phyloP scores from a whole-genome alignment of 2,113 vertebrate species.

The Otocyon megalotis region DNA sequence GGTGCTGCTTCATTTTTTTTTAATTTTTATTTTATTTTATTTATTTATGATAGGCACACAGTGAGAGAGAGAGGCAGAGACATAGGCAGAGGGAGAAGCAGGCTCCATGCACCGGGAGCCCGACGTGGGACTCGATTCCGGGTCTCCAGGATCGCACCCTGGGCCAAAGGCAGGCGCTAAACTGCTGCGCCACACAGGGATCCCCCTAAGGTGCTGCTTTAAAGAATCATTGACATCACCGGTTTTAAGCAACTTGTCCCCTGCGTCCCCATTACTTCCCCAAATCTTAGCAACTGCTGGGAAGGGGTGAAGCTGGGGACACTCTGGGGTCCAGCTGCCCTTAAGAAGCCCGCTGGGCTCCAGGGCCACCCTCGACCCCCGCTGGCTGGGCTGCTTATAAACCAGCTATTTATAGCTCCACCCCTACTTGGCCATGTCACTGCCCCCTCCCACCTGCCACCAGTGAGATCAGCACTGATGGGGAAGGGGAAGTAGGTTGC shows the following conservation, averaged over 20 bases:
- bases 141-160: too few species aligned
- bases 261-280: neutral
- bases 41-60: too few species aligned
- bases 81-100: too few species aligned
- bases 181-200: too few species aligned
- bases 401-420: constrained; percentile 63
- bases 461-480: neutral
- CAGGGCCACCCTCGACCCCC: fast-evolving
- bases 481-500: constrained; percentile 76
- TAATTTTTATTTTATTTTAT: too few species aligned
- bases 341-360: fast-evolving
- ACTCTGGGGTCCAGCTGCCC: neutral
- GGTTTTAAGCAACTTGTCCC: neutral
- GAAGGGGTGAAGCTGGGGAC: neutral
- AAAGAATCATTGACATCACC: neutral
- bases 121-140: too few species aligned
- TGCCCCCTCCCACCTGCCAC: neutral
- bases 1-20: neutral
- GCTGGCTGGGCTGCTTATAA: constrained; percentile 58
- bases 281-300: neutral
- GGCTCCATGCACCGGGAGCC: too few species aligned
- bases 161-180: too few species aligned
- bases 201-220: neutral
- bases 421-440: neutral
- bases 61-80: too few species aligned